phyloP scores from a whole-genome alignment of 2,113 vertebrate species.

The Podiceps cristatus region DNA sequence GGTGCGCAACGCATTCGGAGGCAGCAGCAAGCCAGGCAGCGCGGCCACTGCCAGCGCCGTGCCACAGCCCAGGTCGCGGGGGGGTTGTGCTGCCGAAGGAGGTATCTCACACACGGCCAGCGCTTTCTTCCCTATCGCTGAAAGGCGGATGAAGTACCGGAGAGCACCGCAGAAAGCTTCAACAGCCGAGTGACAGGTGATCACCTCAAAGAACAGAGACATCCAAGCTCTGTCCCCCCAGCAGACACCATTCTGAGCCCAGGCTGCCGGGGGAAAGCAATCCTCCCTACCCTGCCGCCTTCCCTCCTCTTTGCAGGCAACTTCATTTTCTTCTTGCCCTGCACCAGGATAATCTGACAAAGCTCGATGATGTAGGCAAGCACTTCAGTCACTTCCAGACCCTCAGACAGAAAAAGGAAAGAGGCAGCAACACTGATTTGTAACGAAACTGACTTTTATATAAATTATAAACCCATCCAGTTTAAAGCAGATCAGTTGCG shows the following conservation, averaged over 20 bases:
- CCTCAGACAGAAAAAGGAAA: slow-evolving; percentile 25
- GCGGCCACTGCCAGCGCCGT: fast-evolving
- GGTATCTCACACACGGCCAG: fast-evolving
- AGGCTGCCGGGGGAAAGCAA: fast-evolving
- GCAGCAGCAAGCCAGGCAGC: no score
- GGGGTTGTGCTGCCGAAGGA: no score
- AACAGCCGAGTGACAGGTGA: neutral
- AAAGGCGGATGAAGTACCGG: neutral
- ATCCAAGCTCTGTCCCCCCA: no score
- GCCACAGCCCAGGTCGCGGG: neutral
- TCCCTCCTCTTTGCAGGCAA: neutral
- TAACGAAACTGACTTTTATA: slow-evolving; percentile 77
- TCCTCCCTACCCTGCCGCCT: fast-evolving
- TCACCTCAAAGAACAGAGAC: neutral
- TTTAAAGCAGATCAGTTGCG: slow-evolving; percentile 73
- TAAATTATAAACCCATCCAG: slow-evolving; percentile 80
- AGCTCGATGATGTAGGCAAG: fast-evolving
- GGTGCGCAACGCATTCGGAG: no score
- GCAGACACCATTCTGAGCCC: neutral
- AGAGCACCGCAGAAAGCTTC: neutral
- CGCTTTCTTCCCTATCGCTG: no score
- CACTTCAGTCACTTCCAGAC: neutral
- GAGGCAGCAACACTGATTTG: slow-evolving; percentile 49
- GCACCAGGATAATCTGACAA: neutral
- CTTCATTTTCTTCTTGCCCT: neutral